phyloP scores from a whole-genome alignment of 2,797 vertebrate genomes.

The Crossoptilon crossoptilon region DNA sequence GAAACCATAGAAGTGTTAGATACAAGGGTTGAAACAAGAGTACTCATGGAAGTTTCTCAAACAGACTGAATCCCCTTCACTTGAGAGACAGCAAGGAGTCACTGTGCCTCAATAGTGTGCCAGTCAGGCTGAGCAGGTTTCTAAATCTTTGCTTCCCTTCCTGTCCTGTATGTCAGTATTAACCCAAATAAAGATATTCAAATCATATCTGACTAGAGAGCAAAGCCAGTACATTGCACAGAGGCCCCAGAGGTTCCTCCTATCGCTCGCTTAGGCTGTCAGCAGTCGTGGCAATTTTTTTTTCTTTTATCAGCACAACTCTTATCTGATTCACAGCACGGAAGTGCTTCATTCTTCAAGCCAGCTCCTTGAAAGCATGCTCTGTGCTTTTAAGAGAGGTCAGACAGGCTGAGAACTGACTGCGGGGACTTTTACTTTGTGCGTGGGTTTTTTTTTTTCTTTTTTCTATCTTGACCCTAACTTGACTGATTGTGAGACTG shows the following conservation, averaged over 20 bases:
- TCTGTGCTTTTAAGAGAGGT: background rate
- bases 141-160: background rate
- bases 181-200: background rate
- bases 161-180: accelerated
- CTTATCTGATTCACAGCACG: background rate
- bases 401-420: background rate
- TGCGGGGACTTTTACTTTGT: background rate
- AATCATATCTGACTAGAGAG: background rate
- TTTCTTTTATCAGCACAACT: background rate
- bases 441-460: no score
- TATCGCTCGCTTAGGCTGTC: background rate
- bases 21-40: background rate
- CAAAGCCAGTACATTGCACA: background rate
- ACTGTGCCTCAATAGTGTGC: background rate
- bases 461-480: background rate
- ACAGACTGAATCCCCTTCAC: background rate
- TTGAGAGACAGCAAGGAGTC: background rate
- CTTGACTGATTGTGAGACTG: background rate
- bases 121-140: background rate
- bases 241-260: background rate
- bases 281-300: accelerated
- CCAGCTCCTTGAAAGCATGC: background rate
- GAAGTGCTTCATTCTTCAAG: background rate
- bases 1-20: background rate
- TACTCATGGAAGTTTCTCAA: background rate